These are phyloP conservation scores for Temnothorax unifasciatus DNA, from an alignment of 2,888 invertebrate species.

Conservation along the genomic window DNA sequence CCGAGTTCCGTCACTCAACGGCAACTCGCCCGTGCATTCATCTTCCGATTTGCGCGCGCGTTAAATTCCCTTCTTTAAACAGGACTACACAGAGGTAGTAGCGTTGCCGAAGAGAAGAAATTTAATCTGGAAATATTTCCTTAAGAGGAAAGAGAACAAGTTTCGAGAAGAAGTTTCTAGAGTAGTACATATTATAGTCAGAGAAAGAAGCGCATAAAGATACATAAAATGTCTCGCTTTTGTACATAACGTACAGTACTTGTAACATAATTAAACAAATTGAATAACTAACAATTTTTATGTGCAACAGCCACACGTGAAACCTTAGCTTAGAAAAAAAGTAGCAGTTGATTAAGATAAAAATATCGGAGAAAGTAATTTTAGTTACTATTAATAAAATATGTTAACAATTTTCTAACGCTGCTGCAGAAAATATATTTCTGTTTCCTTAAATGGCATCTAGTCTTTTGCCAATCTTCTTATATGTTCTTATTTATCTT, in stretches of 20 bases:
- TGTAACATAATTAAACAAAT: background rate
- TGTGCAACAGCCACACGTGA: background rate
- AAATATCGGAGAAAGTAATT: background rate
- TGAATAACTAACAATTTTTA: background rate
- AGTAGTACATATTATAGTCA: background rate
- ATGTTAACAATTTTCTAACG: background rate
- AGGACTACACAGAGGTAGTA: background rate
- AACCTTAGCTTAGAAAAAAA: background rate
- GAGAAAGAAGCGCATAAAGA: background rate
- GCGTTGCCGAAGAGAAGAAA: background rate
- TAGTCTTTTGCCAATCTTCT: background rate
- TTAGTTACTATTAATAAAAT: background rate
- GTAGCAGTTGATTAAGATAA: background rate
- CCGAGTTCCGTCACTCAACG: slow-evolving; percentile 25
- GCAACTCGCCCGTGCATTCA: slow-evolving; percentile 25
- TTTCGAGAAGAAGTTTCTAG: background rate
- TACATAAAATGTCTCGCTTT: background rate
- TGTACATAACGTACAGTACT: background rate
- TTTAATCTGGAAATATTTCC: slow-evolving; percentile 21
- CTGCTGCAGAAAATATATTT: background rate
- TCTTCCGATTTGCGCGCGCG: slow-evolving; percentile 25
- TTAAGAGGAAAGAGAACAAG: background rate
- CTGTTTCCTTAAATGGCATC: background rate
- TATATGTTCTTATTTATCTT: no score
- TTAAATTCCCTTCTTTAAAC: slow-evolving; percentile 26